Percentiles rank a stretch among this genome's conserved stretches.
Evolutionary conservation across 2,888 invertebrate species (phyloP).

Genomic region (Chaitophorus viminalis): DNA sequence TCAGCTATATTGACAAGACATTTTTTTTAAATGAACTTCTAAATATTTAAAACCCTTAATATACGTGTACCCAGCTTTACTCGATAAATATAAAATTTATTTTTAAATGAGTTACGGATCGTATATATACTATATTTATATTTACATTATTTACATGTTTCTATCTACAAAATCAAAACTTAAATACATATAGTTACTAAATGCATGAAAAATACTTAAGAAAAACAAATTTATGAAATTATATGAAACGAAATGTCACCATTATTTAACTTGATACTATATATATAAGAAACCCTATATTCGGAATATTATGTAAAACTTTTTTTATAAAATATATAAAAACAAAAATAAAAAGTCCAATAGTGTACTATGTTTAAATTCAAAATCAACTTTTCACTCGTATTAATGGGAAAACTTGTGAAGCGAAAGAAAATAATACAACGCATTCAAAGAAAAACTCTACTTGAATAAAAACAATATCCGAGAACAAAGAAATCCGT

Average conservation of each 20-base stretch:
- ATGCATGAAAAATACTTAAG: background rate
- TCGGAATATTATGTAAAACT: background rate
- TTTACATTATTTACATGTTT: no score
- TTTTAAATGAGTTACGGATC: background rate
- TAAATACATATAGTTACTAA: background rate
- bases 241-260: background rate
- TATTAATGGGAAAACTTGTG: background rate
- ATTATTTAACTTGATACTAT: background rate
- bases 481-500: background rate
- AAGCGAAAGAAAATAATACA: background rate
- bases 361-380: background rate
- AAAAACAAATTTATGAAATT: background rate
- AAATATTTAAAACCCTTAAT: background rate
- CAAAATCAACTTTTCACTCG: slow-evolving; percentile 6
- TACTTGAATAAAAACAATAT: background rate
- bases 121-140: background rate
- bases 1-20: background rate
- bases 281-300: background rate
- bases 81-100: background rate
- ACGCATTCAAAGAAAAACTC: background rate
- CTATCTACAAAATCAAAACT: background rate
- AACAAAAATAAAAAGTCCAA: background rate
- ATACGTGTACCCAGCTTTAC: background rate
- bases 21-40: background rate
- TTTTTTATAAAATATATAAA: background rate